phyloP scores from a whole-genome alignment of 2,797 vertebrate genomes.

The Petrocephalus schoutedeni region DNA sequence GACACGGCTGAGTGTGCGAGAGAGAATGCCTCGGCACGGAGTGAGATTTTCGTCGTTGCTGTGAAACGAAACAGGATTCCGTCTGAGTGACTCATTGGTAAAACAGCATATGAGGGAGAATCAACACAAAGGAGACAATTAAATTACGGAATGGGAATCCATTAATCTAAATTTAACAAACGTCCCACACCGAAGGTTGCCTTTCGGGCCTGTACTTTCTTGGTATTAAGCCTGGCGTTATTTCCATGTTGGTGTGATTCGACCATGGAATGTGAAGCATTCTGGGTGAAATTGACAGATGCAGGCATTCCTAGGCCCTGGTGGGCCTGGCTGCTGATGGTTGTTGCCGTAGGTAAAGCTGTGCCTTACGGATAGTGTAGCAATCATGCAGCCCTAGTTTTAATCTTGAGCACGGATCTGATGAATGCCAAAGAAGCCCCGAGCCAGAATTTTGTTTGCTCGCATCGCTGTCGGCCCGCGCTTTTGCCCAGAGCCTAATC shows the following conservation, averaged over 20 bases:
- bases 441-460: background rate
- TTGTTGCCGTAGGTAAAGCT: background rate
- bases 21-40: background rate
- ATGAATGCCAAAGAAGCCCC: background rate
- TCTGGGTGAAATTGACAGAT: background rate
- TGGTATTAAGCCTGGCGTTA: background rate
- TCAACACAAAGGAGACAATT: slow-evolving; percentile 2
- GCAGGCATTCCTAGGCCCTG: background rate
- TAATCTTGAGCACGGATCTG: background rate
- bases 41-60: background rate
- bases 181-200: background rate
- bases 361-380: background rate
- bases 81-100: background rate
- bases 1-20: background rate
- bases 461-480: background rate
- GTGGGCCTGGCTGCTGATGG: background rate
- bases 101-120: background rate
- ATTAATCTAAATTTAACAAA: background rate
- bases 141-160: background rate
- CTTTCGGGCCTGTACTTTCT: background rate
- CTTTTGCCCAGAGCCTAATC: background rate
- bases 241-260: background rate
- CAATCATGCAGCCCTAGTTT: background rate
- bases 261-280: background rate
- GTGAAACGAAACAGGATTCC: background rate